phyloP scores from a whole-genome alignment of 2,888 invertebrate genomes.

The Metalampra italica region DNA sequence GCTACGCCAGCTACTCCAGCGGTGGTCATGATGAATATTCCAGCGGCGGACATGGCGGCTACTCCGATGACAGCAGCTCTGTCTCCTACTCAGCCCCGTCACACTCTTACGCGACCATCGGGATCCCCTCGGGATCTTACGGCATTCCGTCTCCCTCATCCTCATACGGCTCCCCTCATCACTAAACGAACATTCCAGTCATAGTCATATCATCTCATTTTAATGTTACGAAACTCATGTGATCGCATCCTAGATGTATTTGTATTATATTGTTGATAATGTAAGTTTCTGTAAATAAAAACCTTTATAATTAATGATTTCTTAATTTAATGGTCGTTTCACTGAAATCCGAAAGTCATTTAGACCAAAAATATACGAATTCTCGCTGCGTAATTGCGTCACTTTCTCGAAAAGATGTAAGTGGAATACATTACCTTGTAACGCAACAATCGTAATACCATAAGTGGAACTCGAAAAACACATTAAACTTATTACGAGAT shows the following conservation, averaged over 20 bases:
- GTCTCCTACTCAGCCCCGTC: slow-evolving; percentile 48
- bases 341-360: neutral
- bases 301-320: slow-evolving; percentile 11
- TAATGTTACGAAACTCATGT: slow-evolving; percentile 63
- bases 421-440: slow-evolving; percentile 16
- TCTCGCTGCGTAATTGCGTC: slow-evolving; percentile 3
- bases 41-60: slow-evolving; percentile 39
- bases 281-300: slow-evolving; percentile 78
- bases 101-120: slow-evolving; percentile 57
- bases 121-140: slow-evolving; percentile 68
- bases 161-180: slow-evolving; percentile 68
- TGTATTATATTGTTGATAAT: slow-evolving; percentile 69
- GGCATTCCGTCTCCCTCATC: slow-evolving; percentile 64
- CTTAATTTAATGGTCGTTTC: slow-evolving; percentile 2
- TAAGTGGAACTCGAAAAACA: slow-evolving; percentile 31
- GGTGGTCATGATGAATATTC: slow-evolving; percentile 35
- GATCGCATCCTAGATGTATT: slow-evolving; percentile 69
- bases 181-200: slow-evolving; percentile 46
- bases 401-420: slow-evolving; percentile 11
- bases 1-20: slow-evolving; percentile 35
- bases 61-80: slow-evolving; percentile 50
- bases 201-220: slow-evolving; percentile 66
- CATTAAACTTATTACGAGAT: slow-evolving; percentile 14
- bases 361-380: neutral
- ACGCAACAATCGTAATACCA: slow-evolving; percentile 31